phyloP scores from a whole-genome alignment of 2,888 invertebrate species.

The Tryphoninae sp. region DNA sequence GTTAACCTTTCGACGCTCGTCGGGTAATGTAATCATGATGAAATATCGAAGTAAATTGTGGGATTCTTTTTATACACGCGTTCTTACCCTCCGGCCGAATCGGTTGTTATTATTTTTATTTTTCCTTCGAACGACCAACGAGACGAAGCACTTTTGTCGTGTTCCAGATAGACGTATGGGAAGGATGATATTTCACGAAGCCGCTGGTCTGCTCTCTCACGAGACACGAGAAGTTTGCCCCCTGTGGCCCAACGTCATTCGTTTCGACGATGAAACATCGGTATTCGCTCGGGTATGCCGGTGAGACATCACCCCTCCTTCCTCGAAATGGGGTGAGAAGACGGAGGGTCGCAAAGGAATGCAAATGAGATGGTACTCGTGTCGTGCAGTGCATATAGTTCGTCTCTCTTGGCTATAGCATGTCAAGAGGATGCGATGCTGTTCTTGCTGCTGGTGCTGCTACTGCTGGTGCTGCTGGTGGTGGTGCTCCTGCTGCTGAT shows the following conservation, averaged over 20 bases:
- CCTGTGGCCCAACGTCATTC: constrained; percentile 45
- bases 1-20: not conserved
- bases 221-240: not conserved
- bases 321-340: constrained; percentile 58
- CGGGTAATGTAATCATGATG: not conserved
- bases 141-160: constrained; percentile 19
- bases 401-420: constrained; percentile 15
- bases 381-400: constrained; percentile 29
- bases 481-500: constrained; percentile 17
- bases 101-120: not conserved
- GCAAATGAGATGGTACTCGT: constrained; percentile 67
- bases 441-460: constrained; percentile 25
- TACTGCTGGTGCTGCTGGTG: not conserved
- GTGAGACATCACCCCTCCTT: constrained; percentile 49
- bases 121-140: not conserved
- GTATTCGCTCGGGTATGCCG: constrained; percentile 64
- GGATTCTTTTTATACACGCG: not conserved
- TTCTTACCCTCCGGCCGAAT: not conserved
- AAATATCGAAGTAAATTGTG: constrained; percentile 1
- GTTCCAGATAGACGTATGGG: constrained; percentile 1
- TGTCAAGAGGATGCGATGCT: constrained; percentile 30
- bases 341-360: constrained; percentile 68
- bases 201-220: not conserved
- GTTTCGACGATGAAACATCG: constrained; percentile 63
- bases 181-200: constrained; percentile 49